Evolutionary conservation across 2,888 invertebrate genomes (phyloP).

Genomic region (Xestia xanthographa): DNA sequence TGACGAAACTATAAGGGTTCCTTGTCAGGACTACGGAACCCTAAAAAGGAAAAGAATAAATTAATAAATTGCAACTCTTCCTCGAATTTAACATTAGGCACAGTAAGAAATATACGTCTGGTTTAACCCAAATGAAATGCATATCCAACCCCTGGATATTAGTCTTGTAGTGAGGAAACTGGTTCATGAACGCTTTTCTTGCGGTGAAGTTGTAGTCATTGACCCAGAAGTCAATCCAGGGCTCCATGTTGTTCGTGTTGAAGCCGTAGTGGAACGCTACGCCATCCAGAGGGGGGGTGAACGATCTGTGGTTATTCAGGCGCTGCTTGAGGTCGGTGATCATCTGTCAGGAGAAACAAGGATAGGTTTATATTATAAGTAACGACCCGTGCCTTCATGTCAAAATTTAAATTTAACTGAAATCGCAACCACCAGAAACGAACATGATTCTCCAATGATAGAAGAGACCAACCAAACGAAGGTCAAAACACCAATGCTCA

Average conservation of each 20-base stretch:
- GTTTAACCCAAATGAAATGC: constrained; percentile 88
- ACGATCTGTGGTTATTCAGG: constrained; percentile 42
- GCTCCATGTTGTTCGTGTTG: constrained; percentile 91
- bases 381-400: too few relatives aligned
- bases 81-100: too few relatives aligned
- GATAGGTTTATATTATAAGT: background rate
- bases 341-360: constrained; percentile 18
- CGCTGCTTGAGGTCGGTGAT: constrained; percentile 19
- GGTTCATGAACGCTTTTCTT: constrained; percentile 92
- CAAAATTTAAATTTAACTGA: too few relatives aligned
- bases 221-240: constrained; percentile 94
- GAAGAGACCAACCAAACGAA: too few relatives aligned
- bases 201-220: constrained; percentile 91
- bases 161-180: constrained; percentile 94
- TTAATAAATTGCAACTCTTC: too few relatives aligned
- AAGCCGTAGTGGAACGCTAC: constrained; percentile 95
- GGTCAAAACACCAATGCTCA: too few relatives aligned
- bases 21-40: too few relatives aligned
- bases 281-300: constrained; percentile 91
- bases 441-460: too few relatives aligned
- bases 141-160: constrained; percentile 93
- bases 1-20: too few relatives aligned
- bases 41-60: too few relatives aligned
- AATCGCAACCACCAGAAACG: too few relatives aligned
- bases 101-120: constrained; percentile 74